Base-by-base conservation (phyloP, 2,113 vertebrate genomes). In the Pogonocichla stellata region DNA sequence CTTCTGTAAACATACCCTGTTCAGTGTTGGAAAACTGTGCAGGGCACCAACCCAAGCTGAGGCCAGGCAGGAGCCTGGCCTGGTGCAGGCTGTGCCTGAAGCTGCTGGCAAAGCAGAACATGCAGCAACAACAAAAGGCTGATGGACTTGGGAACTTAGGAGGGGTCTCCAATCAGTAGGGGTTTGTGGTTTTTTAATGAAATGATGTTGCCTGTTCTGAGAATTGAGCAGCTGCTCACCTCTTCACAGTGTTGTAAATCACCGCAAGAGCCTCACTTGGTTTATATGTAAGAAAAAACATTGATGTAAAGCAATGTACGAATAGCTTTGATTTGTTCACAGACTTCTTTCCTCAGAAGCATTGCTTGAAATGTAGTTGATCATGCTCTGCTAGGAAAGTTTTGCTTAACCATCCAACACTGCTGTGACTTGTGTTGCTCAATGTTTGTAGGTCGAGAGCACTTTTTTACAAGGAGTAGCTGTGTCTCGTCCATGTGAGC, bases 71-170 rank as follows among this genome's bases (percentile, higher is more conserved):
- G 54, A 69, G 29, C 1, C 19, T 33, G 72, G 34, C 33, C 23
- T 26, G 4, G 33, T 28, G 2, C 26, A 5, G 29, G 11, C 14
- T 48, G 8, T 60, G 22, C 8, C 14, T 11, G 34, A 12, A 33
- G 5, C 54, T 66, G 31, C 2, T 36, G 50, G 45, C 8, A 5
- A 23, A 79, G 36, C 16, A 48, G 25, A 42, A 11, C 0, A 0
- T 2, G 15, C 51, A 53, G 57, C 19, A 5, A 2, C 19, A 2
- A 33, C 40, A 2, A 8, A 45, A 40, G 38, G 26, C 34, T 15
- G 4, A 1, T 7, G 16, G 11, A 14, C 25, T 36, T 14, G 3
- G 19, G 40, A 6, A 18, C 5, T 18, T 18, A 5, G 26, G 7
- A 56, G 26, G 25, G 5, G 5, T 23, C 26, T 7, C 4, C 1